Evolutionary conservation across 2,113 vertebrate species (phyloP).

Genomic region (Limanda limanda): DNA sequence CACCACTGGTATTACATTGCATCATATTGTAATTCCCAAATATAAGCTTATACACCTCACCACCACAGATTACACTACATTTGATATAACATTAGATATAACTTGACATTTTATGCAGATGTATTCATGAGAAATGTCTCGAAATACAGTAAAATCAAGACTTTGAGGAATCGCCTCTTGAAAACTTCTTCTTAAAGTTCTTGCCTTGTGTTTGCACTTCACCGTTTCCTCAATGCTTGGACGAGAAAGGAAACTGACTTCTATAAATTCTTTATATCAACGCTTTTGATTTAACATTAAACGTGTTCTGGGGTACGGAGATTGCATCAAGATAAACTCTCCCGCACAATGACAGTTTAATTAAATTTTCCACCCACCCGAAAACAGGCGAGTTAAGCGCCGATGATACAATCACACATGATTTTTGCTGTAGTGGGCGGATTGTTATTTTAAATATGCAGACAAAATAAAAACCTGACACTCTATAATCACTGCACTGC

Average conservation of each 20-base stretch:
- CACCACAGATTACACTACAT: too few species aligned
- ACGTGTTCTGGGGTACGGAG: conserved; percentile 11
- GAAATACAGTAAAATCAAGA: background rate
- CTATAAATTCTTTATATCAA: conserved; percentile 8
- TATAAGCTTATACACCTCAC: background rate
- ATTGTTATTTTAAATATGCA: conserved; percentile 39
- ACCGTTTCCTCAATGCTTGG: conserved; percentile 23
- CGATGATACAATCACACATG: conserved; percentile 38
- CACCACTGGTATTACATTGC: too few species aligned
- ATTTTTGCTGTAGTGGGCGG: conserved; percentile 15
- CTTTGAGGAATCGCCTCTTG: conserved; percentile 8
- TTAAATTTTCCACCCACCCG: conserved; percentile 48
- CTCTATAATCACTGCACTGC: conserved; percentile 1
- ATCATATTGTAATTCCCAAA: too few species aligned
- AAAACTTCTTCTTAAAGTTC: background rate
- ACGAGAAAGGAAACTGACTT: conserved; percentile 30
- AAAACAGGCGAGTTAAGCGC: conserved; percentile 22
- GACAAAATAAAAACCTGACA: conserved; percentile 12
- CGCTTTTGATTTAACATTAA: conserved; percentile 32
- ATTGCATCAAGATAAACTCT: conserved; percentile 48
- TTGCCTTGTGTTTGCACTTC: background rate
- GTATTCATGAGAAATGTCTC: background rate
- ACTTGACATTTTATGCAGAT: background rate
- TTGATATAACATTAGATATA: background rate
- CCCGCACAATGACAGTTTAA: conserved; percentile 60